Base-by-base conservation (phyloP, 35 echinoderm and acorn worm species). In the Acanthaster planci region DNA sequence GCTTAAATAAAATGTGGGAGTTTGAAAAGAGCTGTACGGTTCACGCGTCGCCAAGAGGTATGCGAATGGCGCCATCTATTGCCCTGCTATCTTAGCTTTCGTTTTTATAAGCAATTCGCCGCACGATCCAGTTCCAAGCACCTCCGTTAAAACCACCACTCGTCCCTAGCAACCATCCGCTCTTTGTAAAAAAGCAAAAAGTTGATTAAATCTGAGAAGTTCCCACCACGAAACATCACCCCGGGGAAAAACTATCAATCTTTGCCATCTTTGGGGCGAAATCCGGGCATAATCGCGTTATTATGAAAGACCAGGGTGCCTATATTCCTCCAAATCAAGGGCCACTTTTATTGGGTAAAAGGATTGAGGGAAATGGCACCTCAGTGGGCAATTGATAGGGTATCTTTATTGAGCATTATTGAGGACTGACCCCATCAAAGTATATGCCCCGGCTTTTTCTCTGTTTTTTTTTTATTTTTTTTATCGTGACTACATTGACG, bases 371-470 rank as follows among this genome's bases (percentile, higher is more conserved):
- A 72, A 72, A 72, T 31, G 14, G 19, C 42, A 72, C 64, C 29
- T 34, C 22, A 27, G 64, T 26, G 30, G 9, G 64, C 64, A 72
- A 35, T 72, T 31, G 64, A 72, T 72, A 26, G 18, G 64, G 64
- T 72, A 72, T 72, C 64, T 72, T 72, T 72, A 72, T 72, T 72
- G 64, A 15, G 64, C 2, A 72, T 72, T 72, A 72, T 72, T 35
- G 8, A 29, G 26, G 34, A 26, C 30, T 72, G 64, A 72, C 64
- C 64, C 23, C 64, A 72, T 72, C 26, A 47, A 47, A 47, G 42
- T 47, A n/a, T n/a, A n/a, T n/a, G 42, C 42, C 42, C 42, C 12
- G 42, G 42, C 42, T 47, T 47, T n/a, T 47, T 12, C 42, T 47
- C 4, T 4, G 42, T 47, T 47, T 47, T 4, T 6, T 6, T 47